Base-by-base conservation (phyloP, 2,888 invertebrate species). In the Rugalucina vietnamica region DNA sequence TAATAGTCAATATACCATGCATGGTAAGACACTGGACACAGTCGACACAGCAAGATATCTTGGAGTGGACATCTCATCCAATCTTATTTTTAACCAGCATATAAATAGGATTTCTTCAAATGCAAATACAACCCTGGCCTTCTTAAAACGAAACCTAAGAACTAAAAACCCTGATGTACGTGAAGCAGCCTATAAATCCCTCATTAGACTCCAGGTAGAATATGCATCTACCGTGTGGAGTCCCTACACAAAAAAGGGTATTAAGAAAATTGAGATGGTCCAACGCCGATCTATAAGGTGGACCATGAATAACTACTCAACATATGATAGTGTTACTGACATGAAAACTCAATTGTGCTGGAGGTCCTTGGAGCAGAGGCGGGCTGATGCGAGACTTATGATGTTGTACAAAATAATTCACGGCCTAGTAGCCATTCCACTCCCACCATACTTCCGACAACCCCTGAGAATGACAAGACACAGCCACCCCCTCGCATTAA, bases 1-100 rank as follows among this genome's bases (percentile, higher is more conserved):
- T n/a, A n/a, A n/a, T n/a, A n/a, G n/a, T n/a, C n/a, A n/a, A n/a
- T n/a, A n/a, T n/a, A n/a, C n/a, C n/a, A n/a, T n/a, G n/a, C n/a
- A 83, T 70, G 69, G 82, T 4, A 72, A 76, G 27, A 69, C 60
- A 24, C 54, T 86, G 24, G 81, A 86, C 37, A 12, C 34, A 18
- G 72, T 69, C 1, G 73, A 78, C 32, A 36, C 49, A 1, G 57
- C 50, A 14, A 86, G 81, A 34, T 82, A 81, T 43, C 75, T 81
- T 14, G 54, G 82, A 1, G 65, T 81, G 18, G 76, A 72, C 24
- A 76, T 73, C 14, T 36, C 36, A 27, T 76, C 71, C 18, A 43
- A 18, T 37, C 37, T 79, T 12, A 83, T 36, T 70, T 81, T 76
- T 69, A 82, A 79, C 49, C 54, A 39, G 0, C 76, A 81, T 36